These are phyloP conservation scores for Echiichthys vipera DNA, from an alignment of 2,797 vertebrate species.

Conservation along the genomic window DNA sequence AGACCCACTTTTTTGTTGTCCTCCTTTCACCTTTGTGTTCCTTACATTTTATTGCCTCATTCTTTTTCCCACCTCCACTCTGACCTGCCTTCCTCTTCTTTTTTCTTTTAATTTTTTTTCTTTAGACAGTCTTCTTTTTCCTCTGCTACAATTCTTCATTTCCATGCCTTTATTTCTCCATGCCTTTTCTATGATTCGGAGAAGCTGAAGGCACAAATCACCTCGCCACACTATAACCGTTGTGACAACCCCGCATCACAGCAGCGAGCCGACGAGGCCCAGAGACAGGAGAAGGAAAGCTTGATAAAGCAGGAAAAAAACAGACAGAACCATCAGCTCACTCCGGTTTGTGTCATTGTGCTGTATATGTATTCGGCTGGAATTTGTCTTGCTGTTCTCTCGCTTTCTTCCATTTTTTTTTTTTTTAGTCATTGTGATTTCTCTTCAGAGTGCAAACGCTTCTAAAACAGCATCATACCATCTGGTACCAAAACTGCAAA, in stretches of 20 bases:
- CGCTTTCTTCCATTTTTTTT: too few relatives aligned
- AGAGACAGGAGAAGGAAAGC: slow-evolving; percentile 11
- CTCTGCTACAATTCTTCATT: neutral
- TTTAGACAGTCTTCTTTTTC: neutral
- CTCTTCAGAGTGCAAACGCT: neutral
- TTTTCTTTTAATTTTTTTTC: neutral
- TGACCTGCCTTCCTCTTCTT: neutral
- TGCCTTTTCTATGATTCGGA: neutral
- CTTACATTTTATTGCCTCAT: neutral
- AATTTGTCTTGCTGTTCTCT: too few relatives aligned
- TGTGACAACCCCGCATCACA: slow-evolving; percentile 45
- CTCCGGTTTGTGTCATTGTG: neutral
- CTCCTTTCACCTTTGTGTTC: slow-evolving; percentile 34
- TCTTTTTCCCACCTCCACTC: neutral
- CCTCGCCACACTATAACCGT: neutral
- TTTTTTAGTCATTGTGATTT: slow-evolving; percentile 3
- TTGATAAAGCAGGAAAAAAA: slow-evolving; percentile 5
- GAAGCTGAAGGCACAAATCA: slow-evolving; percentile 45
- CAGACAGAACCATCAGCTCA: slow-evolving; percentile 11
- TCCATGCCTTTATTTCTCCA: neutral
- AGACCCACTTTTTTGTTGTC: slow-evolving; percentile 21
- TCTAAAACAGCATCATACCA: slow-evolving; percentile 28
- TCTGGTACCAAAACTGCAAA: slow-evolving; percentile 30
- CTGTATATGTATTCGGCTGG: slow-evolving; percentile 3
- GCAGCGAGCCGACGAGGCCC: slow-evolving; percentile 9